Conservation (phyloP, 2,888 invertebrate species). For the Troides helena region DNA sequence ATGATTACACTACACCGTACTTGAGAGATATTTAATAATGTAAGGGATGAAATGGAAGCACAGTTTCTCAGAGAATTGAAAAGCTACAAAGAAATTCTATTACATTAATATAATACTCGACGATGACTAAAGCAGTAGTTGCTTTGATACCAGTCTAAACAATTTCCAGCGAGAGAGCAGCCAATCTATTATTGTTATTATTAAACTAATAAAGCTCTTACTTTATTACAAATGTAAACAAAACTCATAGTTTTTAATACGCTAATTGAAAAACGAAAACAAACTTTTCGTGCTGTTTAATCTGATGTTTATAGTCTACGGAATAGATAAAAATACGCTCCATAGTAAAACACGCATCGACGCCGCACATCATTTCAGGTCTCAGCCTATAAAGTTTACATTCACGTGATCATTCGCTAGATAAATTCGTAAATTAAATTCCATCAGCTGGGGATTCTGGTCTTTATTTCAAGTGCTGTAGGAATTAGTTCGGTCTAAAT, state of each 20-base stretch:
- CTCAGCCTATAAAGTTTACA: conserved; percentile 71
- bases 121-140: no score
- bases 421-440: conserved; percentile 78
- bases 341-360: conserved; percentile 30
- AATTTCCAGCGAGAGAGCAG: no score
- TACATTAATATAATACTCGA: no score
- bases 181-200: background rate
- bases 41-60: no score
- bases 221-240: background rate
- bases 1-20: no score
- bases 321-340: conserved; percentile 21
- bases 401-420: conserved; percentile 73
- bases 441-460: conserved; percentile 42
- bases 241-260: background rate
- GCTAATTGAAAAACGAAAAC: conserved; percentile 21
- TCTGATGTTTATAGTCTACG: conserved; percentile 28
- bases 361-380: conserved; percentile 62
- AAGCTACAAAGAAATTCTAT: no score
- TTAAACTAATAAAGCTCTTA: background rate
- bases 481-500: conserved; percentile 42
- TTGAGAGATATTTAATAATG: no score
- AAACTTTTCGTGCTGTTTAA: conserved; percentile 22
- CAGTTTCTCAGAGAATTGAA: no score
- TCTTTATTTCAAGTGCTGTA: conserved; percentile 40
- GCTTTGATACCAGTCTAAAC: no score